Evolutionary conservation across 2,113 vertebrate genomes (phyloP), one percentile per base, ranked within the genome.

Genomic region (Telmatochromis sp.): DNA sequence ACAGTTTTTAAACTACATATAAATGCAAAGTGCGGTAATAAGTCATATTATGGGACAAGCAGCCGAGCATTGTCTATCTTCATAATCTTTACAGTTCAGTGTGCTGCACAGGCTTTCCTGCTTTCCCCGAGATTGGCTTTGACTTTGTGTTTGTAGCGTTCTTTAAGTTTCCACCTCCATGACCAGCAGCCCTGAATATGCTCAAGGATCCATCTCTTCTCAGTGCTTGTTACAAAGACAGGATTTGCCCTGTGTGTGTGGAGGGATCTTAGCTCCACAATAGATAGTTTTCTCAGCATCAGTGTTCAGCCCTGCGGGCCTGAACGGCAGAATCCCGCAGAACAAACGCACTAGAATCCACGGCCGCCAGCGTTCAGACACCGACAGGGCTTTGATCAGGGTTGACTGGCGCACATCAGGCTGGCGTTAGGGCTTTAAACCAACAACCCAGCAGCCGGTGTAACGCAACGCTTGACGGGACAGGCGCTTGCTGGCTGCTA

Each of bases 381-480:
- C 95, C 94, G 94, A 87, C 83, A 88, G 92, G 94, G 95, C 98
- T 99, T 99, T 99, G 98, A 99, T 99, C 98, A 99, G 94, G 95
- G 95, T 97, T 95, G 95, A 97, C 96, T 93, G 94, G 94, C 97
- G 97, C 97, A 98, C 98, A 99, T 99, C 97, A 98, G 97, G 97
- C 97, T 99, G 98, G 98, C 98, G 94, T 97, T 97, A 95, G 96
- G 95, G 97, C 97, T 98, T 98, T 98, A 98, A 98, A 98, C 96
- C 97, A 98, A 97, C 97, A 97, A 93, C 85, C 80, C 87, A 80
- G 80, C 91, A 93, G 85, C 93, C 85, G 81, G 90, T 90, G 85
- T 88, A 93, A 90, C 53, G 19, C 85, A 86, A 91, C 80, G 86
- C 83, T 92, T 81, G 63, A 81, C 23, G 65, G 80, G 92, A 89